A percentile compares a stretch with the other conserved stretches of the same genome.
phyloP scores from a whole-genome alignment of 2,797 vertebrate species.

The Gephyroberyx darwinii region DNA sequence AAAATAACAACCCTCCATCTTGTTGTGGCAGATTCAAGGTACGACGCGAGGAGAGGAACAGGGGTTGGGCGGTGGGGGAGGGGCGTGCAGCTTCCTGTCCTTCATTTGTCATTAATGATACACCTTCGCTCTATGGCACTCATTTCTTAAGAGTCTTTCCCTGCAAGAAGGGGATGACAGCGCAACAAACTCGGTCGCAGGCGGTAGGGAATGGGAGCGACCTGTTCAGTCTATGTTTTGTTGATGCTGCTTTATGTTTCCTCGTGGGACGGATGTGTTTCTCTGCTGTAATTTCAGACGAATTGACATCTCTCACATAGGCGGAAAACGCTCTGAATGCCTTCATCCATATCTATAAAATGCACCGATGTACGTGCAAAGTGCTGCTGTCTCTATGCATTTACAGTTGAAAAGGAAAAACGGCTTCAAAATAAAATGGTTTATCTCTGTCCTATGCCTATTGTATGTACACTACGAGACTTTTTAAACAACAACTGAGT shows the following conservation, averaged over 20 bases:
- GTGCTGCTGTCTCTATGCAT: neutral
- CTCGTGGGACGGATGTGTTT: too few species aligned
- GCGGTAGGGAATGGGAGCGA: too few species aligned
- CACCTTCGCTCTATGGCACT: neutral
- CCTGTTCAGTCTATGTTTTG: too few species aligned
- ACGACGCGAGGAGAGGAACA: neutral
- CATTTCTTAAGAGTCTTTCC: neutral
- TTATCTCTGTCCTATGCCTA: neutral
- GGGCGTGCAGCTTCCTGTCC: slow-evolving; percentile 22
- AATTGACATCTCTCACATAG: neutral
- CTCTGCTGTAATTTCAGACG: neutral
- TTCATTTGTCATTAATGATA: slow-evolving; percentile 43
- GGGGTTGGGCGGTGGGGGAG: neutral
- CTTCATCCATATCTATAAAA: neutral
- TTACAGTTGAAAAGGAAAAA: neutral
- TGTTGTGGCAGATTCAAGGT: slow-evolving; percentile 22
- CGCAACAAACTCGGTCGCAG: slow-evolving; percentile 12
- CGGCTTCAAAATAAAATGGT: neutral
- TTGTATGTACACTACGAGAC: neutral
- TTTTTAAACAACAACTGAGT: neutral
- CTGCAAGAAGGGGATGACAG: neutral
- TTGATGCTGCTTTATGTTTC: neutral
- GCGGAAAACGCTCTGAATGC: neutral
- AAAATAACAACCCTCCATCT: slow-evolving; percentile 20
- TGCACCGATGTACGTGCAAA: neutral